Evolutionary conservation across 2,888 invertebrate genomes (phyloP).

Genomic region (Aradus depressus): DNA sequence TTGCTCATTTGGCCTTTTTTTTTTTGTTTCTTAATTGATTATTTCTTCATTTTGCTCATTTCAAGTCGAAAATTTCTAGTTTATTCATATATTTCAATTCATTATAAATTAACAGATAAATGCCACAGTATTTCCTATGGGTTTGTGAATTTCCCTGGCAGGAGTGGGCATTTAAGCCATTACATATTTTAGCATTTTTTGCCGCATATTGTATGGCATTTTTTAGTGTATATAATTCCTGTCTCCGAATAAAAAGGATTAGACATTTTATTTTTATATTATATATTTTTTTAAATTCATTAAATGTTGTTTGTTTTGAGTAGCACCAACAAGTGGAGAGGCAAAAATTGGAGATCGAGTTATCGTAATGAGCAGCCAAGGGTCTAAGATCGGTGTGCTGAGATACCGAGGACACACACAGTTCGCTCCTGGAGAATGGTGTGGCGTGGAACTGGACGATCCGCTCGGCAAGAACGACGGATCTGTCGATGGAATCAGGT

Average conservation of each 20-base stretch:
- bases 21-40: too few relatives aligned
- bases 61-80: too few relatives aligned
- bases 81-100: too few relatives aligned
- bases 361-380: slow-evolving; percentile 60
- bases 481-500: slow-evolving; percentile 84
- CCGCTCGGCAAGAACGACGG: slow-evolving; percentile 94
- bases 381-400: slow-evolving; percentile 78
- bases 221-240: too few relatives aligned
- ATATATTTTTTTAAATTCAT: background rate
- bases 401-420: slow-evolving; percentile 78
- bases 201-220: too few relatives aligned
- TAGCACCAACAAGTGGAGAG: slow-evolving; percentile 37
- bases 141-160: background rate
- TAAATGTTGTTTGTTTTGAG: background rate
- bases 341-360: slow-evolving; percentile 82
- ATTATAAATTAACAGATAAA: too few relatives aligned
- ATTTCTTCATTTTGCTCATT: too few relatives aligned
- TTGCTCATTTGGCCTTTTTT: too few relatives aligned
- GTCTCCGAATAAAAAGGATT: background rate
- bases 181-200: background rate
- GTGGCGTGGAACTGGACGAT: slow-evolving; percentile 89
- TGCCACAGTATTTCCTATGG: background rate
- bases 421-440: slow-evolving; percentile 90
- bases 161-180: background rate
- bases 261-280: background rate